Percentiles rank a stretch among this genome's conserved stretches.
These are phyloP conservation scores for Drosophila nasuta DNA, from an alignment of 1,140 invertebrate genomes.

Conservation along the genomic window DNA sequence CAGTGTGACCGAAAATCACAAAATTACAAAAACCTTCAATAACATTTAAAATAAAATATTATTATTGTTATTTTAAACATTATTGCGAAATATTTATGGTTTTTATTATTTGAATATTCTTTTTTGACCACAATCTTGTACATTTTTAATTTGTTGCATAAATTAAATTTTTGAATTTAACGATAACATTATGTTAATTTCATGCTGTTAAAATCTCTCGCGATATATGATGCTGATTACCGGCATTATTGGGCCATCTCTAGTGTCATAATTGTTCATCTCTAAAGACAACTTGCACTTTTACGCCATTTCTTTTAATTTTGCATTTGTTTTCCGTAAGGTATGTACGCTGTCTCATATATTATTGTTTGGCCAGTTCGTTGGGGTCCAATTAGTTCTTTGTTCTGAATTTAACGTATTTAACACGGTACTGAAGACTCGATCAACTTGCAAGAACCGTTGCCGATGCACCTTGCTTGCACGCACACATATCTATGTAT, in stretches of 20 bases:
- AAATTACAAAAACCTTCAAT: not conserved
- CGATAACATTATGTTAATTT: not conserved
- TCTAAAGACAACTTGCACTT: conserved; percentile 53
- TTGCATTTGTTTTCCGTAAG: conserved; percentile 36
- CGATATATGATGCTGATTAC: conserved; percentile 5
- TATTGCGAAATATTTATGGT: no score
- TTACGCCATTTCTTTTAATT: conserved; percentile 38
- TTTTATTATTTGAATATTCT: no score
- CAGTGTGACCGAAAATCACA: conserved; percentile 28
- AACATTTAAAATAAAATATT: not conserved
- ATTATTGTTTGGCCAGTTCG: not conserved
- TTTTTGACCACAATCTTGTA: no score
- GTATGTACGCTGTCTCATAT: conserved; percentile 24
- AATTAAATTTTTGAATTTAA: not conserved
- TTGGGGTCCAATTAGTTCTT: not conserved
- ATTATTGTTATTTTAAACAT: no score
- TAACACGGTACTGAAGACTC: not conserved
- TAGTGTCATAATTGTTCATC: conserved; percentile 20
- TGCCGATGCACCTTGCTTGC: not conserved
- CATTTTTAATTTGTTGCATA: no score
- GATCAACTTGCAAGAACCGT: not conserved
- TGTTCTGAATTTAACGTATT: conserved; percentile 1
- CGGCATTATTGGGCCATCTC: conserved; percentile 6
- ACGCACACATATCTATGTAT: not conserved
- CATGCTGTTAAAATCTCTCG: not conserved